These are phyloP conservation scores for Fistularia tabacaria DNA, from an alignment of 2,797 vertebrate species.

Conservation along the genomic window DNA sequence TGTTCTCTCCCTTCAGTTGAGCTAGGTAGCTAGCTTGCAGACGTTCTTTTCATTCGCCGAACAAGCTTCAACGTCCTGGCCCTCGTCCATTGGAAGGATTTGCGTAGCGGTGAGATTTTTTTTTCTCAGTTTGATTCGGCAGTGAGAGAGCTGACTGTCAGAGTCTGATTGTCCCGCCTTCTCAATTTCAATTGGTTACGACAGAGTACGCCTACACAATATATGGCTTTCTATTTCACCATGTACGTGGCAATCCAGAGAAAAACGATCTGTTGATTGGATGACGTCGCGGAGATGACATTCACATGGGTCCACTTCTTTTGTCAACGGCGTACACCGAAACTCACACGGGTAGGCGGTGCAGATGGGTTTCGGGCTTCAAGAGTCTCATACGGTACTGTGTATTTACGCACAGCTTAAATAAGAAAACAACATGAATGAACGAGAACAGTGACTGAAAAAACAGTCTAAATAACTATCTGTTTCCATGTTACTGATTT, in stretches of 20 bases:
- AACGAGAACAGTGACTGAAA: too few relatives aligned
- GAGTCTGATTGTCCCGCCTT: slow-evolving; percentile 42
- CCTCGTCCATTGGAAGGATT: slow-evolving; percentile 71
- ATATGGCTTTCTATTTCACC: slow-evolving; percentile 32
- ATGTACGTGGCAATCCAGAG: slow-evolving; percentile 34
- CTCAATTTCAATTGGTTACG: slow-evolving; percentile 18
- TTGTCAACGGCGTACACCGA: slow-evolving; percentile 11
- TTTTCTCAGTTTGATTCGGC: slow-evolving; percentile 47
- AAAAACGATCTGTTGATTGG: slow-evolving; percentile 60
- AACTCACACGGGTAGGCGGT: background rate
- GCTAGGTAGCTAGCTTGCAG: slow-evolving; percentile 62
- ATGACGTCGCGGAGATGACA: slow-evolving; percentile 35
- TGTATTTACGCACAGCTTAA: too few relatives aligned
- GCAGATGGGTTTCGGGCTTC: too few relatives aligned
- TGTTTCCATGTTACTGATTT: too few relatives aligned
- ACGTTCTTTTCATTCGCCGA: slow-evolving; percentile 63
- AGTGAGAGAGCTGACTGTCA: slow-evolving; percentile 55
- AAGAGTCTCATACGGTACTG: too few relatives aligned
- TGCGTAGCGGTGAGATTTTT: slow-evolving; percentile 64
- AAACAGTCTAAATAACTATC: too few relatives aligned
- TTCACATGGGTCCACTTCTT: slow-evolving; percentile 3
- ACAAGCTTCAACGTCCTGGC: slow-evolving; percentile 61
- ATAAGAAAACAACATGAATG: too few relatives aligned
- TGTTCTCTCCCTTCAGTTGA: slow-evolving; percentile 46
- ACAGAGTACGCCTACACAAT: slow-evolving; percentile 32